These are phyloP conservation scores for Schizopygopsis malacanthus DNA, from an alignment of 2,797 vertebrate genomes.

Conservation along the genomic window DNA sequence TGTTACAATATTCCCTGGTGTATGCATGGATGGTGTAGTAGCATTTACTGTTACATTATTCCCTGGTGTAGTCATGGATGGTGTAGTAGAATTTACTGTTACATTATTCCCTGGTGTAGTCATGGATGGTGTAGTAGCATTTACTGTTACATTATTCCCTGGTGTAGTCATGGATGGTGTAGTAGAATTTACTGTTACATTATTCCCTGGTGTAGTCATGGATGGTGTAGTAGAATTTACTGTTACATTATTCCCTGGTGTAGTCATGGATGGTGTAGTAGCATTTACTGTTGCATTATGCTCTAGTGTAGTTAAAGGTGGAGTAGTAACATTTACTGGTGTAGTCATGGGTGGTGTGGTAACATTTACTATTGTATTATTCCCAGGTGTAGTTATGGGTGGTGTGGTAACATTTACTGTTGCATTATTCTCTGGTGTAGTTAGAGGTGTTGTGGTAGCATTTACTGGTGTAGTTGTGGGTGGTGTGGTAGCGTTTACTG, in stretches of 20 bases:
- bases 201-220: no score
- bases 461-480: not conserved
- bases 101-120: no score
- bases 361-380: not conserved
- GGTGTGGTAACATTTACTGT: not conserved
- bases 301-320: not conserved
- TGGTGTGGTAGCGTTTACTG: no score
- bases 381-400: not conserved
- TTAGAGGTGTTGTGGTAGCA: not conserved
- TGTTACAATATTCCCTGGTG: conserved; percentile 21
- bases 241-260: conserved; percentile 10
- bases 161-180: no score
- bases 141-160: no score
- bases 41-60: not conserved
- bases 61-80: not conserved
- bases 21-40: not conserved
- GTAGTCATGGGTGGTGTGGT: not conserved
- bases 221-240: not conserved
- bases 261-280: conserved; percentile 39
- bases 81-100: not conserved
- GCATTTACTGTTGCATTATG: conserved; percentile 2
- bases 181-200: no score
- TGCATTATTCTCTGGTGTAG: not conserved
- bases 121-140: no score
- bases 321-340: not conserved